Base-by-base conservation (phyloP, 2,888 invertebrate genomes). In the Drosophila prolongata region DNA sequence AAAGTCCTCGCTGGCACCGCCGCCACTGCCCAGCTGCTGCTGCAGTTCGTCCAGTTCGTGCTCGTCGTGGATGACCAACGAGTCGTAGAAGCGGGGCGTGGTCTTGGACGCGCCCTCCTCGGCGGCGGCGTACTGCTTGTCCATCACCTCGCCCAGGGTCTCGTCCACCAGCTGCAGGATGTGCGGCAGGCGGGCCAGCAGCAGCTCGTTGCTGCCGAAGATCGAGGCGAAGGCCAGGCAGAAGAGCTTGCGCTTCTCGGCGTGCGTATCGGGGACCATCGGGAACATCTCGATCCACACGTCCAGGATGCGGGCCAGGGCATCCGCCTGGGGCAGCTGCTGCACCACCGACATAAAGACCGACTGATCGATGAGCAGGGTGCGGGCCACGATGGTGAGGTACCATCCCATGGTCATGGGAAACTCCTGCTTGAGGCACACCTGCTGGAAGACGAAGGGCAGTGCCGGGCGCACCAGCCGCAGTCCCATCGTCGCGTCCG, bases 241-340 rank as follows among this genome's bases (percentile, higher is more conserved):
- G 76, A 97, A 94, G 35, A 98, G 93, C 92, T 98, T 98, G 87
- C 96, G 94, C 91, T 96, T 94, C 88, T 97, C 97, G 1, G 83
- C 88, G 30, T 84, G 89, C 9, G 95, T 94, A 78, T 96, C 96
- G 0, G 96, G 95, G 3, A 97, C 95, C 57, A 95, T 93, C 42
- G 95, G 95, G 95, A 97, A 96, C 91, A 95, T 95, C 74, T 94
- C 94, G 8, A 97, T 94, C 96, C 97, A 98, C 0, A 95, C 94
- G 77, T 95, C 95, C 52, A 97, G 92, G 35, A 98, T 93, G 82
- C 94, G 94, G 53, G 94, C 94, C 54, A 98, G 92, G 57, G 97
- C 94, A 65, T 94, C 94, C 65, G 95, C 94, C 5, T 95, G 94
- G 34, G 94, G 94, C 43, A 91, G 73, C 67, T 92, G 92, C 1